Percentiles rank a stretch among this genome's conserved stretches.
phyloP scores from a whole-genome alignment of 2,113 vertebrate species.

The Trochalopteron elliotii region DNA sequence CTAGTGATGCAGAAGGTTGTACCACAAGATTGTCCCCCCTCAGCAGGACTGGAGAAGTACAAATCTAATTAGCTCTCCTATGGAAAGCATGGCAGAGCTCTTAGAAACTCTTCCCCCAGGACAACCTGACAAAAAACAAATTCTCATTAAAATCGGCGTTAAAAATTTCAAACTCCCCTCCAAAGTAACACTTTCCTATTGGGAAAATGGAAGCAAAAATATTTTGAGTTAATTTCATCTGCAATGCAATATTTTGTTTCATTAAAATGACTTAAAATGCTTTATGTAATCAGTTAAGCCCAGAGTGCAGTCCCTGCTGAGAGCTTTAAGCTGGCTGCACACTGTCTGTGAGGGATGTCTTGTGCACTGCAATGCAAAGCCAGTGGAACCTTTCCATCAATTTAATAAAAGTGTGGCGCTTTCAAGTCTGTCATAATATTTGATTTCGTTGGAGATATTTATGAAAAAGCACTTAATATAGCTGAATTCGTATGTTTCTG shows the following conservation, averaged over 20 bases:
- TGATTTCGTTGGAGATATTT: neutral
- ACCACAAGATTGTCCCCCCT: neutral
- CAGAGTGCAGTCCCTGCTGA: neutral
- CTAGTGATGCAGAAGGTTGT: neutral
- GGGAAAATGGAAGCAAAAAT: slow-evolving; percentile 17
- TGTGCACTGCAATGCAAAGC: neutral
- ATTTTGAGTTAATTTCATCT: slow-evolving; percentile 18
- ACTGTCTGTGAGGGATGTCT: slow-evolving; percentile 15
- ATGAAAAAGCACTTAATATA: slow-evolving; percentile 32
- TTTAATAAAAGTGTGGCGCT: neutral
- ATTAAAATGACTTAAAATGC: neutral
- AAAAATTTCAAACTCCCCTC: neutral
- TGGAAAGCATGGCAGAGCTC: neutral
- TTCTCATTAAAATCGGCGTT: neutral
- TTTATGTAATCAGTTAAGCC: slow-evolving; percentile 20
- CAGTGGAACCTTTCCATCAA: neutral
- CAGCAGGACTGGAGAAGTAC: neutral
- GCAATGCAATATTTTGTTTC: slow-evolving; percentile 17
- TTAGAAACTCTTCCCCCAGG: neutral
- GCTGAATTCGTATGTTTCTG: neutral
- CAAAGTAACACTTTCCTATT: neutral
- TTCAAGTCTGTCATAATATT: slow-evolving; percentile 35
- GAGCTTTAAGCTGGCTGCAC: neutral
- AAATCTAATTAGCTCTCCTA: neutral
- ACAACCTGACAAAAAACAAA: neutral